Evolutionary conservation across 2,888 invertebrate species (phyloP).

Genomic region (Nymphalis polychloros): DNA sequence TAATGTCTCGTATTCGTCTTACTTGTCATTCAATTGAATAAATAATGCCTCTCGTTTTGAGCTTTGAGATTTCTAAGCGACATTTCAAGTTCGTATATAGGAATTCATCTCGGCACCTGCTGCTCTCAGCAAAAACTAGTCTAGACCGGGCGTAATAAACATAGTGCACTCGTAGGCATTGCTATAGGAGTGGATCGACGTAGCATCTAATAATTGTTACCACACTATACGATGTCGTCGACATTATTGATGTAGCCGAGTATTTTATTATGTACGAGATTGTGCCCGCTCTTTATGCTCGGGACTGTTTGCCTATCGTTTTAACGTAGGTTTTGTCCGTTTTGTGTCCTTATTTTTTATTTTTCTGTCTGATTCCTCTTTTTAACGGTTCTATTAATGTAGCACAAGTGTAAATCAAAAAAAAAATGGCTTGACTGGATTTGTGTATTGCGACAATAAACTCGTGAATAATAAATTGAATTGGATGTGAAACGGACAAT

Average conservation of each 20-base stretch:
- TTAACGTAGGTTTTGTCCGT: background rate
- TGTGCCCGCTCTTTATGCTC: background rate
- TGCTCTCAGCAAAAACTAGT: conserved; percentile 61
- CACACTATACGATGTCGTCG: conserved; percentile 9
- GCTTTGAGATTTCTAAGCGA: conserved; percentile 42
- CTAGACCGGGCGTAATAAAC: conserved; percentile 62
- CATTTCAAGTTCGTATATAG: conserved; percentile 39
- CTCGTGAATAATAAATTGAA: no score
- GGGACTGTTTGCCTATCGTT: background rate
- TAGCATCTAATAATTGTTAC: conserved; percentile 10
- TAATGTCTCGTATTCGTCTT: background rate
- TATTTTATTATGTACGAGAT: conserved; percentile 6
- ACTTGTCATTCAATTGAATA: background rate
- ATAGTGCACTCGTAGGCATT: conserved; percentile 47
- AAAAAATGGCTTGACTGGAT: background rate
- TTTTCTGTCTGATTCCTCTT: background rate
- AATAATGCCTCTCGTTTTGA: conserved; percentile 14
- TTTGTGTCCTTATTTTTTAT: background rate
- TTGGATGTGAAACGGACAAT: no score
- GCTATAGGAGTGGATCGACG: background rate
- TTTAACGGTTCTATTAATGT: background rate
- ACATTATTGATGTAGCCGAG: conserved; percentile 1
- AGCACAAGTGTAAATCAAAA: background rate
- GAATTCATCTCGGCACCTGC: conserved; percentile 56
- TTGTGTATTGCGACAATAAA: no score